Percentiles rank a stretch among this genome's conserved stretches.
Evolutionary conservation across 1,140 invertebrate genomes (phyloP).

Genomic region (Pogonomyrmex californicus): DNA sequence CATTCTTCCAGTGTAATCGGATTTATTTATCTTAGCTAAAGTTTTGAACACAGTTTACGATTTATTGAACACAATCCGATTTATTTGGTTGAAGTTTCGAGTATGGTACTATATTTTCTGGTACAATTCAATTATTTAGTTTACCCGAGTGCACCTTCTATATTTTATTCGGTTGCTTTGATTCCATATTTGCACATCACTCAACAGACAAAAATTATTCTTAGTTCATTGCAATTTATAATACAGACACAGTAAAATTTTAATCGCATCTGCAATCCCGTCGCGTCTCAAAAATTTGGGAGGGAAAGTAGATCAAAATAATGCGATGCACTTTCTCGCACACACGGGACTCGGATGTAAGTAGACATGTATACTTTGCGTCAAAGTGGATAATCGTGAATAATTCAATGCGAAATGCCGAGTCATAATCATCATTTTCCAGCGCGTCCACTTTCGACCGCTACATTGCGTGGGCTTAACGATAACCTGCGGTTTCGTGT

Average conservation of each 20-base stretch:
- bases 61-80: constrained; percentile 14
- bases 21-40: constrained; percentile 42
- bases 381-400: constrained; percentile 30
- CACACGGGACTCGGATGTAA: neutral
- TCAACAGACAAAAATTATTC: neutral
- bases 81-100: constrained; percentile 21
- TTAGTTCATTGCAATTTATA: neutral
- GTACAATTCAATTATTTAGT: constrained; percentile 3
- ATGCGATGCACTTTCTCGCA: neutral
- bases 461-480: constrained; percentile 66
- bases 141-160: neutral
- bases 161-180: neutral
- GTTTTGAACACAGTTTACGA: neutral
- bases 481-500: constrained; percentile 65
- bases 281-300: neutral
- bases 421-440: constrained; percentile 62
- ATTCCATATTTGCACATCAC: neutral
- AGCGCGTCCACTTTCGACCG: constrained; percentile 64
- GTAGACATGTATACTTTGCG: neutral
- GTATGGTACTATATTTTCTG: neutral
- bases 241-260: neutral
- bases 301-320: neutral
- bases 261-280: neutral
- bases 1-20: neutral
- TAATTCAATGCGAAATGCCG: constrained; percentile 54